Evolutionary conservation across 2,888 invertebrate genomes (phyloP).

Genomic region (Willowsia nigromaculata): DNA sequence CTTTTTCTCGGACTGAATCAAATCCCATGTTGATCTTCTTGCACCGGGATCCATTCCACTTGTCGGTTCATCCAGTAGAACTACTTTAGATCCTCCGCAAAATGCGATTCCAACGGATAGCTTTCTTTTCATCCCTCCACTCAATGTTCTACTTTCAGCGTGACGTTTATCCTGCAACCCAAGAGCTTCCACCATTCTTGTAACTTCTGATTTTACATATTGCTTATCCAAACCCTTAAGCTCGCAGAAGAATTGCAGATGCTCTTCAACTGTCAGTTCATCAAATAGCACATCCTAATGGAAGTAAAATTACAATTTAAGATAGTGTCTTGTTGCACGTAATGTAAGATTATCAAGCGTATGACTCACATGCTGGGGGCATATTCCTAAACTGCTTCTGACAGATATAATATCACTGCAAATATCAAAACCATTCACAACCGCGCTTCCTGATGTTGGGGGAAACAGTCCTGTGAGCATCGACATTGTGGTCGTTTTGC

Average conservation of each 20-base stretch:
- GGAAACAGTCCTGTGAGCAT: conserved; percentile 84
- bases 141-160: conserved; percentile 85
- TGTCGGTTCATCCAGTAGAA: not conserved
- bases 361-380: conserved; percentile 90
- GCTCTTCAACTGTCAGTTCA: conserved; percentile 90
- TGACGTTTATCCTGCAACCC: conserved; percentile 85
- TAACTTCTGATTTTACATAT: conserved; percentile 82
- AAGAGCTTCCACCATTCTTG: conserved; percentile 83
- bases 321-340: not conserved
- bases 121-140: conserved; percentile 96
- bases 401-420: conserved; percentile 85
- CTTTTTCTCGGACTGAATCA: conserved; percentile 83
- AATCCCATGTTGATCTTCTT: conserved; percentile 80
- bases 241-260: conserved; percentile 90
- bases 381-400: conserved; percentile 89
- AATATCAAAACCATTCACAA: conserved; percentile 87
- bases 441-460: conserved; percentile 86
- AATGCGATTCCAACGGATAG: conserved; percentile 92
- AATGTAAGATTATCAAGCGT: too few relatives aligned
- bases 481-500: conserved; percentile 89
- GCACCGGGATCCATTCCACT: conserved; percentile 81
- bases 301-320: not conserved
- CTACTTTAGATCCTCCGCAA: conserved; percentile 83
- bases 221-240: conserved; percentile 83
- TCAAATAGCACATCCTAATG: conserved; percentile 88